A percentile compares a stretch with the other conserved stretches of the same genome.
Conservation (phyloP, 1,140 invertebrate genomes). For the Aporrectodea caliginosa region DNA sequence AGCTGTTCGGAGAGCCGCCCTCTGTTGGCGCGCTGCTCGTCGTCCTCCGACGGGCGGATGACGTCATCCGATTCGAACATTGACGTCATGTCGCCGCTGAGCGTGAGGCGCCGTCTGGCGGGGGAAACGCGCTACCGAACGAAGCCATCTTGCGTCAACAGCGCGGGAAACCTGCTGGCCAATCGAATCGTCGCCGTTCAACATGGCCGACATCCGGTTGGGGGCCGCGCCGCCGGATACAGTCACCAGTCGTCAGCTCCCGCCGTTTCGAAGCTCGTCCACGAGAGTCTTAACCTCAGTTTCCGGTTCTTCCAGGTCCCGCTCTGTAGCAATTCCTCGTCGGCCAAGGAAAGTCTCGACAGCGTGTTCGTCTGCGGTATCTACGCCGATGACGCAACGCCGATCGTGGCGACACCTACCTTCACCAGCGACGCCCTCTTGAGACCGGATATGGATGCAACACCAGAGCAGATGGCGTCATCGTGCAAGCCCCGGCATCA, state of each 20-base stretch:
- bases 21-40: neutral
- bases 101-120: neutral
- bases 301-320: neutral
- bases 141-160: neutral
- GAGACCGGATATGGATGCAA: neutral
- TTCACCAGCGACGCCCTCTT: no score
- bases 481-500: neutral
- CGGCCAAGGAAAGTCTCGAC: neutral
- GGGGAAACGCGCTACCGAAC: neutral
- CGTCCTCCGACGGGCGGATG: neutral
- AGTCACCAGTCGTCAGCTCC: neutral
- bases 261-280: neutral
- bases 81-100: neutral
- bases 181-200: no score
- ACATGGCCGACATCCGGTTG: neutral
- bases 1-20: neutral
- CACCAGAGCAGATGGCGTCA: neutral
- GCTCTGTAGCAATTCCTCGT: neutral
- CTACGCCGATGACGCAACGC: neutral
- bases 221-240: neutral
- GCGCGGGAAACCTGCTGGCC: no score
- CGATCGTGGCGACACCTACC: neutral
- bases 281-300: neutral
- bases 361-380: neutral
- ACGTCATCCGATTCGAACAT: constrained; percentile 2